A percentile compares a stretch with the other conserved stretches of the same genome.
phyloP scores from a whole-genome alignment of 2,888 invertebrate species.

The Drosophila peninsularis region DNA sequence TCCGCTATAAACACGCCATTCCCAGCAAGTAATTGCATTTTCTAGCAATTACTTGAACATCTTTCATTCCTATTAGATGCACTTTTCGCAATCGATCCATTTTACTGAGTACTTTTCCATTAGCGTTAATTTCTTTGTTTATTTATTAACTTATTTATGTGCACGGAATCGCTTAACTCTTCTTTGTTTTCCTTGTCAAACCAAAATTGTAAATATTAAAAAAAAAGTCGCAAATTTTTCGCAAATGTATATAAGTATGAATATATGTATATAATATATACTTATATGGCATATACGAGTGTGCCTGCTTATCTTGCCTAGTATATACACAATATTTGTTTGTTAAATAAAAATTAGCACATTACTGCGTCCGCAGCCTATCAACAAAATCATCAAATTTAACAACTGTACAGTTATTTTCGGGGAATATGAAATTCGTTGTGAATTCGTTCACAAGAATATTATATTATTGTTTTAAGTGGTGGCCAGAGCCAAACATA shows the following conservation, averaged over 20 bases:
- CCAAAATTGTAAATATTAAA: slow-evolving; percentile 26
- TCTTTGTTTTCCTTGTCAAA: slow-evolving; percentile 42
- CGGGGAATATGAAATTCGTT: slow-evolving; percentile 1
- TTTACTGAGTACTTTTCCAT: slow-evolving; percentile 1
- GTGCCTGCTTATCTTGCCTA: slow-evolving; percentile 11
- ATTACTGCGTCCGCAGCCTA: slow-evolving; percentile 12
- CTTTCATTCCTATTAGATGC: background rate
- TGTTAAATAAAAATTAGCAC: slow-evolving; percentile 54
- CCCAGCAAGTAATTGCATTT: slow-evolving; percentile 2
- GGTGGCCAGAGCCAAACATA: slow-evolving; percentile 12
- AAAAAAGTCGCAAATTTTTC: slow-evolving; percentile 39
- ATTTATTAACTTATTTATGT: slow-evolving; percentile 48
- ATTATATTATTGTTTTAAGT: slow-evolving; percentile 17
- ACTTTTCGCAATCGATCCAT: background rate
- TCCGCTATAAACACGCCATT: slow-evolving; percentile 8
- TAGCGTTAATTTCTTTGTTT: slow-evolving; percentile 47
- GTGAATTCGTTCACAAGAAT: slow-evolving; percentile 14
- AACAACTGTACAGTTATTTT: slow-evolving; percentile 1
- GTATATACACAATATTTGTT: slow-evolving; percentile 11
- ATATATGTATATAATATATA: background rate
- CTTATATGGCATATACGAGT: slow-evolving; percentile 1
- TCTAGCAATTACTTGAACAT: background rate
- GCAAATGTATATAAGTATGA: slow-evolving; percentile 10
- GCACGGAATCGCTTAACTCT: slow-evolving; percentile 28
- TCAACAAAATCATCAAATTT: background rate